These are phyloP conservation scores for Muscicapa adusta DNA, from an alignment of 2,113 vertebrate genomes.

Conservation along the genomic window DNA sequence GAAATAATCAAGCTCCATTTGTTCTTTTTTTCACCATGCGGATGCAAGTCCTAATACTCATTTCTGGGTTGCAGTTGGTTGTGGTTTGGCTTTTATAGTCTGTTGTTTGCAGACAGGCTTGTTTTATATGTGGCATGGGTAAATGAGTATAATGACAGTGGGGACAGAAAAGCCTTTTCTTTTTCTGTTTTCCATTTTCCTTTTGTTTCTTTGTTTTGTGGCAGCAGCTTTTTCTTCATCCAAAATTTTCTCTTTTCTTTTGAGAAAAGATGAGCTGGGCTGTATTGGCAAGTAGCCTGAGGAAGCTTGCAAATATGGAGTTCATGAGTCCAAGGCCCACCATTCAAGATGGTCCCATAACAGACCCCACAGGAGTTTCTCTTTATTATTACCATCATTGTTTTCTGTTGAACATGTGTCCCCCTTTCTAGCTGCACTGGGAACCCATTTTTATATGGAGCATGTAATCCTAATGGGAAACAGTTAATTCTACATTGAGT, in stretches of 20 bases:
- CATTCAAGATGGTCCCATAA: not conserved
- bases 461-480: not conserved
- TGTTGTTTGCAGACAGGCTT: conserved; percentile 30
- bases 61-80: conserved; percentile 22
- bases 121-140: not conserved
- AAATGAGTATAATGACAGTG: not conserved
- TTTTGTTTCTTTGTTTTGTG: conserved; percentile 6
- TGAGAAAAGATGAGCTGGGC: not conserved
- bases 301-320: not conserved
- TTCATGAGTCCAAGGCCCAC: not conserved
- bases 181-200: not conserved
- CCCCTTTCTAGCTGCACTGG: not conserved
- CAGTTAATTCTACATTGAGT: not conserved
- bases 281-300: not conserved
- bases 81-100: conserved; percentile 27
- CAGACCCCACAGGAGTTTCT: not conserved
- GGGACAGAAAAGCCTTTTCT: not conserved
- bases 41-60: not conserved
- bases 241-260: not conserved
- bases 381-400: not conserved
- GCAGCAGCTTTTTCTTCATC: not conserved
- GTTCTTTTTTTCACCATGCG: not conserved
- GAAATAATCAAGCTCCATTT: conserved; percentile 46
- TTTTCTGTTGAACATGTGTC: not conserved
- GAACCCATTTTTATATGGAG: not conserved